phyloP scores from a whole-genome alignment of 1,140 invertebrate species.

The Acyrthosiphon pisum region DNA sequence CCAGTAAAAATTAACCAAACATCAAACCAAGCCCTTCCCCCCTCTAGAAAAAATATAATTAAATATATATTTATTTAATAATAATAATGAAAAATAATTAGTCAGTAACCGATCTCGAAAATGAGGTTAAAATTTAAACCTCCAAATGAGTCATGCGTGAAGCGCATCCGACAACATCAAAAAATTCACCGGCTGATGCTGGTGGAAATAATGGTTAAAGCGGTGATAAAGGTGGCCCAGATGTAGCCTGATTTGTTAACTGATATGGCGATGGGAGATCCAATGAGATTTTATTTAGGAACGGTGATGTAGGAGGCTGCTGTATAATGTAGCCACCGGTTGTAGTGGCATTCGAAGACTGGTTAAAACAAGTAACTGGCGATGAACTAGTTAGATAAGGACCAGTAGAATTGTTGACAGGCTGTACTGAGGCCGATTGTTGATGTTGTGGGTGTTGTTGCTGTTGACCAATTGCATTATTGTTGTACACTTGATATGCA shows the following conservation, averaged over 20 bases:
- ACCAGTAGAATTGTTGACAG: constrained; percentile 11
- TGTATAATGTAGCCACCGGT: constrained; percentile 52
- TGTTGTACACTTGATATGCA: constrained; percentile 49
- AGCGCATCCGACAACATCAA: neutral
- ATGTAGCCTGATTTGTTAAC: constrained; percentile 45
- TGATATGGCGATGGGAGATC: constrained; percentile 56
- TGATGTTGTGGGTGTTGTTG: constrained; percentile 34
- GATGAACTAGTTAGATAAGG: constrained; percentile 42
- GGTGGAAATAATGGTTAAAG: constrained; percentile 53
- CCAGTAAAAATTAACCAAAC: constrained; percentile 35
- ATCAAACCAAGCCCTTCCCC: neutral
- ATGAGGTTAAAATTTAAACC: neutral
- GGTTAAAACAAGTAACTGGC: constrained; percentile 18
- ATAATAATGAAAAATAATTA: constrained; percentile 10
- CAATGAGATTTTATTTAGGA: constrained; percentile 55
- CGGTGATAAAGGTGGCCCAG: constrained; percentile 45
- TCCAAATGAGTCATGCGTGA: constrained; percentile 7
- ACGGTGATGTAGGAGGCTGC: constrained; percentile 41
- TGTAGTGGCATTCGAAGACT: neutral
- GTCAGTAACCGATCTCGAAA: neutral
- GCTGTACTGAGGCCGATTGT: constrained; percentile 24
- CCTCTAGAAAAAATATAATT: constrained; percentile 17
- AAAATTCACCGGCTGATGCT: constrained; percentile 22
- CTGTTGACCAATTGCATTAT: neutral
- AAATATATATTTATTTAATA: constrained; percentile 24